Conservation (phyloP, 1,140 invertebrate species). For the Ceratosolen solmsi region DNA sequence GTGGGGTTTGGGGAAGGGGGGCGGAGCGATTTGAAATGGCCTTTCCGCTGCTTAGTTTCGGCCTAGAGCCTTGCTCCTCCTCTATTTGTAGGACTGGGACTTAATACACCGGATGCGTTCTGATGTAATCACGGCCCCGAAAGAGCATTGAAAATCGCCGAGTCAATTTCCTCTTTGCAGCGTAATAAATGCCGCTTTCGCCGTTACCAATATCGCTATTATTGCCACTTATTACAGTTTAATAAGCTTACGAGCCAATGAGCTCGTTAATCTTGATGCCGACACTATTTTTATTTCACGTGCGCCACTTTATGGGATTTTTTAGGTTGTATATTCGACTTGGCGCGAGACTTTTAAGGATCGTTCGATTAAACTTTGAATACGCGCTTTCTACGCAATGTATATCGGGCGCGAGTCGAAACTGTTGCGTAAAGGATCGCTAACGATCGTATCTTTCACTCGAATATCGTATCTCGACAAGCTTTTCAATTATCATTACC, state of each 20-base stretch:
- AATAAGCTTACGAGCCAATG: not conserved
- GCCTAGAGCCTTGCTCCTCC: not conserved
- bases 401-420: too few relatives aligned
- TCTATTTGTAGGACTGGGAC: not conserved
- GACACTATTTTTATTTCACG: too few relatives aligned
- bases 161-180: not conserved
- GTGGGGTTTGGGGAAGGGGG: too few relatives aligned
- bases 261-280: not conserved
- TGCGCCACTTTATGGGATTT: not conserved
- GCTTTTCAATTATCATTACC: too few relatives aligned
- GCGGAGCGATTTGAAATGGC: not conserved
- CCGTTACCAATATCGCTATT: not conserved
- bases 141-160: conserved; percentile 4
- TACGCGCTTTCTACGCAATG: too few relatives aligned
- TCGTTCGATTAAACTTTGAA: too few relatives aligned
- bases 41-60: not conserved
- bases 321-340: too few relatives aligned
- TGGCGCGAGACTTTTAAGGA: too few relatives aligned
- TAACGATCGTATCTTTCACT: too few relatives aligned
- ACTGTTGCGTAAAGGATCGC: too few relatives aligned
- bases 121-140: not conserved
- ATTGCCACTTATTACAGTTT: not conserved
- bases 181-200: not conserved
- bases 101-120: conserved; percentile 3
- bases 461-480: too few relatives aligned